Conservation (phyloP, 2,888 invertebrate genomes). For the Brachyopa scutellaris region DNA sequence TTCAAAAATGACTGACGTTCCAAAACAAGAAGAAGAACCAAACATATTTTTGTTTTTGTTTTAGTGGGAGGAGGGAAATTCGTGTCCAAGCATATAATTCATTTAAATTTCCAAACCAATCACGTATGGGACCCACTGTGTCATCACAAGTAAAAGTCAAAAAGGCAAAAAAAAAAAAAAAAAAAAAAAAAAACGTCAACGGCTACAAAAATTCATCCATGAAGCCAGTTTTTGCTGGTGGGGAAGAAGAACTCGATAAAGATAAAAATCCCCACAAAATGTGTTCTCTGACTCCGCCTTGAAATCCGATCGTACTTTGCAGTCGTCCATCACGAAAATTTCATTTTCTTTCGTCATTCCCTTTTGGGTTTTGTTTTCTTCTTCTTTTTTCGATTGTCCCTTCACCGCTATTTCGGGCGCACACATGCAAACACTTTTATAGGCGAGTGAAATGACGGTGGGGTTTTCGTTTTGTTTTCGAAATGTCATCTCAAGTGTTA, state of each 20-base stretch:
- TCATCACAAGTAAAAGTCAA: slow-evolving; percentile 49
- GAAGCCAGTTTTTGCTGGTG: neutral
- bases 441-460: neutral
- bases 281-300: slow-evolving; percentile 61
- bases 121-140: slow-evolving; percentile 52
- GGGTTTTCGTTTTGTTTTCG: neutral
- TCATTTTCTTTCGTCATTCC: slow-evolving; percentile 62
- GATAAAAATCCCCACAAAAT: slow-evolving; percentile 41
- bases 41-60: too few species aligned
- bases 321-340: slow-evolving; percentile 72
- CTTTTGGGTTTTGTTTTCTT: slow-evolving; percentile 13
- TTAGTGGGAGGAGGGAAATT: slow-evolving; percentile 57
- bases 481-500: slow-evolving; percentile 28
- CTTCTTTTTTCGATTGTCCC: slow-evolving; percentile 15
- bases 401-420: slow-evolving; percentile 24
- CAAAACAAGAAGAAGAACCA: too few species aligned
- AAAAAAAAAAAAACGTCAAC: slow-evolving; percentile 41
- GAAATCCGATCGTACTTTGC: slow-evolving; percentile 70
- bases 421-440: neutral
- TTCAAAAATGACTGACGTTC: slow-evolving; percentile 62
- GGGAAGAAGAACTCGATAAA: slow-evolving; percentile 5
- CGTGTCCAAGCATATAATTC: slow-evolving; percentile 66
- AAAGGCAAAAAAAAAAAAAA: too few species aligned
- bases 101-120: slow-evolving; percentile 67
- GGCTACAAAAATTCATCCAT: slow-evolving; percentile 30